Evolutionary conservation across 2,113 vertebrate species (phyloP).

Genomic region (Pterocles orientalis): DNA sequence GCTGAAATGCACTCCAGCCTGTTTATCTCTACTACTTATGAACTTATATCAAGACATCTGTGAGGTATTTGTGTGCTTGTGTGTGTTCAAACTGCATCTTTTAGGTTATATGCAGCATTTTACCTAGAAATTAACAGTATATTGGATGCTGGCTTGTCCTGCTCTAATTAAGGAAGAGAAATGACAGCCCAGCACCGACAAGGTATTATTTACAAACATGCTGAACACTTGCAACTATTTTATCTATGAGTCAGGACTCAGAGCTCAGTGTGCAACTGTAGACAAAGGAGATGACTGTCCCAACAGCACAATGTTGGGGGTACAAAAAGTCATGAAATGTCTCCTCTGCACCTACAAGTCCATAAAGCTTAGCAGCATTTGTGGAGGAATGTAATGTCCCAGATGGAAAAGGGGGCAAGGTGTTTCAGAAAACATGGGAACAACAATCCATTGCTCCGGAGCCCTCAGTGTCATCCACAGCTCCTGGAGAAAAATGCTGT

Average conservation of each 20-base stretch:
- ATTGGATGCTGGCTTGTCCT: not conserved
- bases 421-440: not conserved
- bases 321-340: not conserved
- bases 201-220: not conserved
- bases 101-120: not conserved
- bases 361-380: not conserved
- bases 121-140: not conserved
- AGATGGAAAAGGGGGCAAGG: rapidly evolving
- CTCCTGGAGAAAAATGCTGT: not conserved
- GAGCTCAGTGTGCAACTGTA: not conserved
- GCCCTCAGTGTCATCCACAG: not conserved
- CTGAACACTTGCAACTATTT: not conserved
- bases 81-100: not conserved
- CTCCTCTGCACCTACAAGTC: not conserved
- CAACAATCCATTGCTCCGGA: not conserved
- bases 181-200: not conserved
- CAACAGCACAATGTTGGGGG: not conserved
- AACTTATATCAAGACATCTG: not conserved
- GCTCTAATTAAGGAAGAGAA: slow-evolving; percentile 12
- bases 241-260: not conserved
- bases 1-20: not conserved
- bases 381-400: not conserved
- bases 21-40: not conserved
- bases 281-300: not conserved
- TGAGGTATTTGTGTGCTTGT: not conserved